Conservation (phyloP, 2,888 invertebrate genomes). For the Pristionchus maxplancki region DNA sequence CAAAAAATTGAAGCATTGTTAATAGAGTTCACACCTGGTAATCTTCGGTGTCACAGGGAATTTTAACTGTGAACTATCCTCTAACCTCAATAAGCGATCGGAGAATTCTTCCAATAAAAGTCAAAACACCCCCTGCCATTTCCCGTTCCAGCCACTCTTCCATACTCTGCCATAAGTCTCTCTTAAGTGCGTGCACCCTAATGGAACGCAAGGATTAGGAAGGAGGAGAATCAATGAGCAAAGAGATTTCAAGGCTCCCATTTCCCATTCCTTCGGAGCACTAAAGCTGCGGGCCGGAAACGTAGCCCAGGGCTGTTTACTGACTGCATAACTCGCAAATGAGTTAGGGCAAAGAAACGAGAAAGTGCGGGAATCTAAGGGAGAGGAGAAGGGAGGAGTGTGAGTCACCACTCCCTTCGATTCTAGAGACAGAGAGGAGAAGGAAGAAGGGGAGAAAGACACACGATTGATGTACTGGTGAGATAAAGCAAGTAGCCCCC, state of each 20-base stretch:
- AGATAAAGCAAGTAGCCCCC: constrained; percentile 37
- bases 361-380: constrained; percentile 41
- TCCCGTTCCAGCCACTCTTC: not conserved
- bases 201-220: constrained; percentile 8
- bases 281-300: not conserved
- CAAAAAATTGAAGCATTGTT: no score
- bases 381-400: constrained; percentile 11
- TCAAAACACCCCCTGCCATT: not conserved
- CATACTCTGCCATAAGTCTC: not conserved
- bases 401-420: constrained; percentile 23
- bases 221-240: not conserved
- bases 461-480: constrained; percentile 34
- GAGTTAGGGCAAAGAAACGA: not conserved
- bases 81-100: not conserved
- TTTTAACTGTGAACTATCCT: not conserved
- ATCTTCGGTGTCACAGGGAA: not conserved
- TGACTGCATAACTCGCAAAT: constrained; percentile 8
- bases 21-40: not conserved
- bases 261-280: not conserved
- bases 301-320: not conserved
- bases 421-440: constrained; percentile 16
- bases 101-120: not conserved
- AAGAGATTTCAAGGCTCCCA: not conserved
- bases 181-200: constrained; percentile 21
- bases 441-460: not conserved